Evolutionary conservation across 2,113 vertebrate genomes (phyloP).

Genomic region (Progne subis): DNA sequence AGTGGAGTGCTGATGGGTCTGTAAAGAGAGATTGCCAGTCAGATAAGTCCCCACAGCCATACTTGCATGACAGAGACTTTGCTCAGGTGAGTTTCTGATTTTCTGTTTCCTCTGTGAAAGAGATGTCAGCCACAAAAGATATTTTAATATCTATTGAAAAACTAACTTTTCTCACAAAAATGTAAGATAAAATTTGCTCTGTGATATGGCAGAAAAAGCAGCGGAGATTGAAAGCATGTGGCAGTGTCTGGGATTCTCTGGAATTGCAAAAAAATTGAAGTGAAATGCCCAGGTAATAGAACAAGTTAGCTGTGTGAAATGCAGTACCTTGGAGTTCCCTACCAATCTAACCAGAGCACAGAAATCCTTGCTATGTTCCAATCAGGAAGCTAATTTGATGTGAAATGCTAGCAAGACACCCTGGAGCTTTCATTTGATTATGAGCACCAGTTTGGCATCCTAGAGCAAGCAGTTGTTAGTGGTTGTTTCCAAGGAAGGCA

Average conservation of each 20-base stretch:
- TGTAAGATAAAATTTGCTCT: not conserved
- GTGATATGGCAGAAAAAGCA: not conserved
- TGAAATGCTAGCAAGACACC: not conserved
- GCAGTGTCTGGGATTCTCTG: not conserved
- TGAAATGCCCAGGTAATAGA: not conserved
- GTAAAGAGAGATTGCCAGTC: not conserved
- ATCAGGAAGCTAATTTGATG: not conserved
- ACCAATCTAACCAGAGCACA: not conserved
- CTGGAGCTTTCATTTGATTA: not conserved
- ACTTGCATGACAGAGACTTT: not conserved
- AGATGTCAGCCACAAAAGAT: not conserved
- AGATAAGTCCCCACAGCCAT: accelerated
- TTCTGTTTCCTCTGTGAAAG: not conserved
- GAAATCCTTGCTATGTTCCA: not conserved
- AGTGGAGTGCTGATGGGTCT: not conserved
- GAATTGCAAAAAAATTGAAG: not conserved
- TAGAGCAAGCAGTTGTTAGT: not conserved
- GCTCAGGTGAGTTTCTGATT: accelerated
- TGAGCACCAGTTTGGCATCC: not conserved
- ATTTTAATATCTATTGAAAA: not conserved
- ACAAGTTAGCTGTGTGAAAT: not conserved
- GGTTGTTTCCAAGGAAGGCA: not conserved
- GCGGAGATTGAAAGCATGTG: not conserved
- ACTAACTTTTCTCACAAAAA: not conserved
- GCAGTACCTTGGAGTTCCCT: not conserved